Base-by-base conservation (phyloP, 2,888 invertebrate genomes). In the Apodemia mormo region DNA sequence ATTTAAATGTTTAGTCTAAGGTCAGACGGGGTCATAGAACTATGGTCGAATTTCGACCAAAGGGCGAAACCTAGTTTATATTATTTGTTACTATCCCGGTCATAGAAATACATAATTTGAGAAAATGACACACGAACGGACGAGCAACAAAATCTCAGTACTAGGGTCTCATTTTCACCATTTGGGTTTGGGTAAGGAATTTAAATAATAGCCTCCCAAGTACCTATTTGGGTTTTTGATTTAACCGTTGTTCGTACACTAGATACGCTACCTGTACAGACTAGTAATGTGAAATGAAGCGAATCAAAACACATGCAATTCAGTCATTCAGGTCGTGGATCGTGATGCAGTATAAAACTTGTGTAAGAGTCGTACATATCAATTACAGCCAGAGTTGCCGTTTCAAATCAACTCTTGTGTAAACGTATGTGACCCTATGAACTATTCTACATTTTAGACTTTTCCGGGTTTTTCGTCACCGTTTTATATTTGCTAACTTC, bases 271-370 rank as follows among this genome's bases (percentile, higher is more conserved):
- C 1, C 49, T 49, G 49, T 49, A 49, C 49, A 49, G 10, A 49
- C 49, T 5, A 14, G 14, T 52, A 9, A 45, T 49, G 33, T 67
- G 37, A 49, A 67, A 52, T 54, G 37, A 40, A 67, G 56, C 40
- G 54, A 30, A 67, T 37, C 56, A 37, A 54, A n/a, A 67, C 49
- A 14, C 56, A 29, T 56, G 56, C 56, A 56, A 56, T 56, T 56
- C 1, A 56, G 22, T 56, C 22, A 56, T 56, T 9, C 29, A 56
- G 56, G 56, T 56, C 29, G 29, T 56, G 73, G 75, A 75, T 75
- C 71, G 69, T 70, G 71, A 69, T 68, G 58, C 58, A 33, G 56
- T 68, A 54, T 69, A 74, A 77, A 73, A 74, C 75, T 74, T 76
- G 75, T 73, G 70, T 71, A 73, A 74, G 58, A 73, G 68, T 22